phyloP scores from a whole-genome alignment of 2,888 invertebrate species.

The Balanococcus diminutus region DNA sequence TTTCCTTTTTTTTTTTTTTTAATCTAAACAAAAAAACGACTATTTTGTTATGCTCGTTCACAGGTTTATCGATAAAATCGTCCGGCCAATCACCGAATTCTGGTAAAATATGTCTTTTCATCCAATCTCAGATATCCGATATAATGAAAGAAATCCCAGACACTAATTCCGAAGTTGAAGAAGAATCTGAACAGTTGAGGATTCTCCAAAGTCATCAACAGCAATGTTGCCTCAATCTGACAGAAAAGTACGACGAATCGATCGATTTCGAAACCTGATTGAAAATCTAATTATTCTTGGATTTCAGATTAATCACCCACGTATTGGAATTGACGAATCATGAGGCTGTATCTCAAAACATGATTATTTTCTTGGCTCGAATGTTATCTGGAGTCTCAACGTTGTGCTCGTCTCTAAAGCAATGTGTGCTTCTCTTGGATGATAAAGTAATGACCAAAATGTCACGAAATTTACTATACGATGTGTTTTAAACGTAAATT shows the following conservation, averaged over 20 bases:
- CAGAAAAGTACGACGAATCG: background rate
- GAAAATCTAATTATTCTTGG: too few relatives aligned
- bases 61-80: slow-evolving; percentile 40
- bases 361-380: slow-evolving; percentile 41
- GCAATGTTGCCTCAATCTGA: slow-evolving; percentile 24
- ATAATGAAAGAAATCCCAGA: slow-evolving; percentile 27
- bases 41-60: background rate
- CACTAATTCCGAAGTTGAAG: background rate
- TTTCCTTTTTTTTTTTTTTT: background rate
- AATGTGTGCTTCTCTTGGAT: slow-evolving; percentile 37
- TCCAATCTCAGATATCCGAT: background rate
- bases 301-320: slow-evolving; percentile 5
- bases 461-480: background rate
- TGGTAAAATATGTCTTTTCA: slow-evolving; percentile 39
- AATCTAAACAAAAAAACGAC: background rate
- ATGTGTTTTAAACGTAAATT: background rate
- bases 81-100: slow-evolving; percentile 29
- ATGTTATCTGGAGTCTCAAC: slow-evolving; percentile 33
- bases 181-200: background rate
- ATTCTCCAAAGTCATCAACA: slow-evolving; percentile 44
- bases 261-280: background rate
- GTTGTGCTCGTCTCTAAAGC: slow-evolving; percentile 28
- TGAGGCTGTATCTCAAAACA: background rate
- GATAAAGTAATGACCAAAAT: slow-evolving; percentile 3
- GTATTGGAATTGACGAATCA: background rate